Percentiles rank a stretch among this genome's conserved stretches.
phyloP scores from a whole-genome alignment of 2,113 vertebrate genomes.

The Bolborhynchus lineola region DNA sequence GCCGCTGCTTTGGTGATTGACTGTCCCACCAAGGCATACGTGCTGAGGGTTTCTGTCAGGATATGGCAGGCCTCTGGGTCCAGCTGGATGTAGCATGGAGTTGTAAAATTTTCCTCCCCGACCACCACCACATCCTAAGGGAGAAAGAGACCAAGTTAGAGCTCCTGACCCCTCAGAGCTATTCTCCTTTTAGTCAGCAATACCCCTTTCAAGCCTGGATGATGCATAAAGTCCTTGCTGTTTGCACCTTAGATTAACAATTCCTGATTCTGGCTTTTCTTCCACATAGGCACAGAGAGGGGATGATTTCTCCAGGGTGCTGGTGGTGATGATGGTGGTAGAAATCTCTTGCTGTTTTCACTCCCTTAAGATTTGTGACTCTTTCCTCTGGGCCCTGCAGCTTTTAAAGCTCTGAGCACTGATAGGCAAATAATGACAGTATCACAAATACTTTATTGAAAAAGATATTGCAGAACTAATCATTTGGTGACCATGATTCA shows the following conservation, averaged over 20 bases:
- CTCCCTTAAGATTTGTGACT: not conserved
- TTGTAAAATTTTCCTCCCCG: conserved; percentile 93
- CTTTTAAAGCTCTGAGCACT: not conserved
- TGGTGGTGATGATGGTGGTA: not conserved
- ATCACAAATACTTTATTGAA: not conserved
- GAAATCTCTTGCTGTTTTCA: not conserved
- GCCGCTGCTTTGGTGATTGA: conserved; percentile 87
- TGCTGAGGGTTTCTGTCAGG: conserved; percentile 89
- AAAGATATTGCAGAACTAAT: not conserved
- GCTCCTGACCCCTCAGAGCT: not conserved
- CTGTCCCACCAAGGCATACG: conserved; percentile 89
- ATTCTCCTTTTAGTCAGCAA: not conserved
- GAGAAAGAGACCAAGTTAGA: not conserved
- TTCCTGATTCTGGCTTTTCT: not conserved
- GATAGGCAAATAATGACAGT: not conserved
- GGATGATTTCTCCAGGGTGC: not conserved
- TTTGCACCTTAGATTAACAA: not conserved
- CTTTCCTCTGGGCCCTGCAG: not conserved
- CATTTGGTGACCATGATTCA: not conserved
- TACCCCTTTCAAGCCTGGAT: not conserved
- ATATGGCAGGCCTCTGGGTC: conserved; percentile 91
- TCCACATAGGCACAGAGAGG: fast-evolving
- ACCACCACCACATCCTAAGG: conserved; percentile 89
- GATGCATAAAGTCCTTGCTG: not conserved
- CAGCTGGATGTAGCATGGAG: conserved; percentile 92